Evolutionary conservation across 2,797 vertebrate species (phyloP).

Genomic region (Tolypeutes matacus): DNA sequence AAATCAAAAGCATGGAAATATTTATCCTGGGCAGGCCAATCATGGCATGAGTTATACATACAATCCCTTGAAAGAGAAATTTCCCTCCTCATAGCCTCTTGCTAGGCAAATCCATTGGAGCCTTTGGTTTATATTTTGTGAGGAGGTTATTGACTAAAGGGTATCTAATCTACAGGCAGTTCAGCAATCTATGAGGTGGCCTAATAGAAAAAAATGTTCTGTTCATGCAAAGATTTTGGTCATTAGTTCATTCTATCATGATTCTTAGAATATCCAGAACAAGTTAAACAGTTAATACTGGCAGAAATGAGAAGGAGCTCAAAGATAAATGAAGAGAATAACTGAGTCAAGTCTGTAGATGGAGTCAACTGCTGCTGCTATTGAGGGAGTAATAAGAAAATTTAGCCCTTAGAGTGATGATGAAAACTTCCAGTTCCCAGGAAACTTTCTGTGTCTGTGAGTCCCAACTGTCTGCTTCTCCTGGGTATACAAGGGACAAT

Average conservation of each 20-base stretch:
- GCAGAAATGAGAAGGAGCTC: background rate
- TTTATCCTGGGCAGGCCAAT: background rate
- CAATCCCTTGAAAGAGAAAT: slow-evolving; percentile 28
- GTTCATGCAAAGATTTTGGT: background rate
- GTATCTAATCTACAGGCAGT: background rate
- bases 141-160: background rate
- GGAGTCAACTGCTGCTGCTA: no score
- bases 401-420: background rate
- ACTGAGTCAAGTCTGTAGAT: rapidly evolving
- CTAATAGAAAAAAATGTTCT: background rate
- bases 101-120: background rate
- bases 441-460: background rate
- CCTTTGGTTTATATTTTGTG: slow-evolving; percentile 21
- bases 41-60: slow-evolving; percentile 5
- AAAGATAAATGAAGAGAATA: background rate
- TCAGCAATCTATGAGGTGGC: background rate
- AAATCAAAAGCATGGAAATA: slow-evolving; percentile 19
- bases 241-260: background rate
- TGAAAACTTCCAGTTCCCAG: background rate
- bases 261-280: background rate
- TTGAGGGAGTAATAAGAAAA: background rate
- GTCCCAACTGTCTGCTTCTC: background rate
- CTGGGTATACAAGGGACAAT: background rate
- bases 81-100: slow-evolving; percentile 3
- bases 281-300: background rate